Percentiles rank a stretch among this genome's conserved stretches.
phyloP scores from a whole-genome alignment of 2,888 invertebrate species.

The Mantis religiosa region DNA sequence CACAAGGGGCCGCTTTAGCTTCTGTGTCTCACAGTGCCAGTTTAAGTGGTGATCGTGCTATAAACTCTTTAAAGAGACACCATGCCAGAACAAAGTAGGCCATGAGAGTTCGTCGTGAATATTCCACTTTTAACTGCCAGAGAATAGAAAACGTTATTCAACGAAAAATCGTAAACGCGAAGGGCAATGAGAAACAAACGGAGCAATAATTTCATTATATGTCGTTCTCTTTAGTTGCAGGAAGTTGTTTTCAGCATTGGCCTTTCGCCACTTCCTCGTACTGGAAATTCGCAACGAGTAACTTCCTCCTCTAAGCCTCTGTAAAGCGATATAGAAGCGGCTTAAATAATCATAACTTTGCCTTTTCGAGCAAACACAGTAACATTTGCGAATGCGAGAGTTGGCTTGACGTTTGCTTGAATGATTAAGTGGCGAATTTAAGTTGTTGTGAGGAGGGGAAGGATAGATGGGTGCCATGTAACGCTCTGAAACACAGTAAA shows the following conservation, averaged over 20 bases:
- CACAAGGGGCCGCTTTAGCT: no score
- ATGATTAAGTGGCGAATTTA: background rate
- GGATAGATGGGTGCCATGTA: background rate
- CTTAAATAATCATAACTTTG: background rate
- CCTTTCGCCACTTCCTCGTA: background rate
- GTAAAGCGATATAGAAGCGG: background rate
- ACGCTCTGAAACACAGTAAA: background rate
- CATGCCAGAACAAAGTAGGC: no score
- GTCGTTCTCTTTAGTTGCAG: background rate
- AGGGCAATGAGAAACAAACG: background rate
- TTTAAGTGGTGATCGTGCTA: no score
- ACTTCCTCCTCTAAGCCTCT: background rate
- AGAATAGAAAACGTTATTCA: background rate
- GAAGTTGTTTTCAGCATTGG: background rate
- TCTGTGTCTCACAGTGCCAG: no score
- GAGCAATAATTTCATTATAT: background rate
- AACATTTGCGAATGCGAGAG: background rate
- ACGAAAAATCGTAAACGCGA: background rate
- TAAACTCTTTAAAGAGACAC: no score
- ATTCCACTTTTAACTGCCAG: background rate
- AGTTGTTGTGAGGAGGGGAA: background rate
- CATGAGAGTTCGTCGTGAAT: no score
- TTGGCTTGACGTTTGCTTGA: background rate
- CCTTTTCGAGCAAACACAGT: background rate
- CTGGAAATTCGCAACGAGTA: background rate